phyloP scores from a whole-genome alignment of 1,140 invertebrate genomes.

The Neodiprion virginianus region DNA sequence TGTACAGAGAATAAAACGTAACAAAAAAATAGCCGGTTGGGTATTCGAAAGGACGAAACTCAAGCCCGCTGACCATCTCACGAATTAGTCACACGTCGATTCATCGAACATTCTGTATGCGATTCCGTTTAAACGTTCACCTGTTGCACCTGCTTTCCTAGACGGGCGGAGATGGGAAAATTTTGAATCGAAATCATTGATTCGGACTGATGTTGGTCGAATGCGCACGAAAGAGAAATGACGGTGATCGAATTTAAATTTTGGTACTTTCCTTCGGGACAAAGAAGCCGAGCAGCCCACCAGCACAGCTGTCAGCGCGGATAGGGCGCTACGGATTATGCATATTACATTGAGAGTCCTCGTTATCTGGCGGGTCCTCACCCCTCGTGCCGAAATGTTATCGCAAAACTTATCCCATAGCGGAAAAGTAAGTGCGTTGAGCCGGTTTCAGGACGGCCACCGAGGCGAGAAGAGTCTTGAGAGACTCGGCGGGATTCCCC shows the following conservation, averaged over 20 bases:
- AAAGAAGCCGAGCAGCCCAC: background rate
- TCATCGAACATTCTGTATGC: too few relatives aligned
- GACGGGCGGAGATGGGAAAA: too few relatives aligned
- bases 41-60: too few relatives aligned
- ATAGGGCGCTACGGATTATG: constrained; percentile 51
- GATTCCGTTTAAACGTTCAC: too few relatives aligned
- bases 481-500: background rate
- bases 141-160: too few relatives aligned
- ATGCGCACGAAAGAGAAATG: background rate
- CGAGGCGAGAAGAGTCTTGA: constrained; percentile 42
- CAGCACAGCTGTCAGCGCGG: background rate
- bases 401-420: constrained; percentile 56
- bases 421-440: constrained; percentile 42
- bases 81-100: too few relatives aligned
- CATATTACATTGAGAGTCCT: constrained; percentile 50
- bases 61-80: too few relatives aligned
- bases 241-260: background rate
- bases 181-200: too few relatives aligned
- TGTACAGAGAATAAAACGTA: too few relatives aligned
- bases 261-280: background rate
- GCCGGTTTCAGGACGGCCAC: background rate
- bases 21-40: too few relatives aligned
- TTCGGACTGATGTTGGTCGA: too few relatives aligned
- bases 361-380: constrained; percentile 32
- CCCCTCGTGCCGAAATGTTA: constrained; percentile 46